phyloP scores from a whole-genome alignment of 2,113 vertebrate genomes.

The Paralichthys olivaceus region DNA sequence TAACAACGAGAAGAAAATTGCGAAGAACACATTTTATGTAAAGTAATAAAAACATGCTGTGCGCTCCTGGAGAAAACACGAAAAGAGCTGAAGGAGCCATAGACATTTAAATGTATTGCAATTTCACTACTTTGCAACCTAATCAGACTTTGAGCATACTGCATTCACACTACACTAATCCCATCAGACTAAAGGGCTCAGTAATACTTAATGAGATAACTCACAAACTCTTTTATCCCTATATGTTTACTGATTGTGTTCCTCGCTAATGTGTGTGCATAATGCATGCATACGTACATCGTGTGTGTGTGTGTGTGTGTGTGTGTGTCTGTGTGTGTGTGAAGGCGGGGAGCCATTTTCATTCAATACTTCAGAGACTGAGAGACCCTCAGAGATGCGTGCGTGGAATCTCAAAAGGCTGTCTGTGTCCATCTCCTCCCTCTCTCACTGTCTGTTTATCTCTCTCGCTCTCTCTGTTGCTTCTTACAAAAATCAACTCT shows the following conservation, averaged over 20 bases:
- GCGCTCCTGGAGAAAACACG: slow-evolving; percentile 21
- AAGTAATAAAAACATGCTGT: slow-evolving; percentile 6
- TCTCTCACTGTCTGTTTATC: slow-evolving; percentile 43
- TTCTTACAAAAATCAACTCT: slow-evolving; percentile 26
- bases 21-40: neutral
- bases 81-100: slow-evolving; percentile 23
- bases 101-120: slow-evolving; percentile 30
- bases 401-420: slow-evolving; percentile 80
- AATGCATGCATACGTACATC: slow-evolving; percentile 23
- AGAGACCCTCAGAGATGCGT: slow-evolving; percentile 73
- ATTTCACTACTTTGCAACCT: slow-evolving; percentile 51
- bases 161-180: slow-evolving; percentile 65
- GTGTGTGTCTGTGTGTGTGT: slow-evolving; percentile 17
- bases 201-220: slow-evolving; percentile 72
- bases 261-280: slow-evolving; percentile 15
- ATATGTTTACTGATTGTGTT: slow-evolving; percentile 63
- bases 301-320: slow-evolving; percentile 21
- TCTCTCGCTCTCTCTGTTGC: slow-evolving; percentile 28
- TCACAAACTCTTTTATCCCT: slow-evolving; percentile 56
- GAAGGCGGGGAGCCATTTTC: slow-evolving; percentile 70
- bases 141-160: slow-evolving; percentile 55
- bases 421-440: slow-evolving; percentile 67
- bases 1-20: neutral
- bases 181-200: slow-evolving; percentile 63
- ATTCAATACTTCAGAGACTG: slow-evolving; percentile 76